These are phyloP conservation scores for Chunga burmeisteri DNA, from an alignment of 2,113 vertebrate genomes.

Conservation along the genomic window DNA sequence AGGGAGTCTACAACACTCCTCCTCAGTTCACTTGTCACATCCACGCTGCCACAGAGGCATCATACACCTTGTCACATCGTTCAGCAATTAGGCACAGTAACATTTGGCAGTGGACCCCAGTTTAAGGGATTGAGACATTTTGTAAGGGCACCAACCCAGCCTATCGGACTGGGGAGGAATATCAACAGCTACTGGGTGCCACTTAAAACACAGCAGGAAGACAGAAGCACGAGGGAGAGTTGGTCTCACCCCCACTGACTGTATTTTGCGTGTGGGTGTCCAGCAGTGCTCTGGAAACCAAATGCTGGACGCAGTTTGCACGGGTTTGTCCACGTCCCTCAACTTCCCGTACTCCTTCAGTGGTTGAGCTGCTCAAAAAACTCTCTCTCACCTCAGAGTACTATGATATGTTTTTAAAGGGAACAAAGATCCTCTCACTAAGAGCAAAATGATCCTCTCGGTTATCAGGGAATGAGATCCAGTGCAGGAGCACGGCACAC, in stretches of 20 bases:
- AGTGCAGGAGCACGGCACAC: not conserved
- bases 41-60: not conserved
- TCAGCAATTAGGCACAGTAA: not conserved
- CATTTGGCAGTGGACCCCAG: not conserved
- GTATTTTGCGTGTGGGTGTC: fast-evolving
- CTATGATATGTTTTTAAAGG: not conserved
- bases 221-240: not conserved
- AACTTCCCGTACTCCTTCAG: not conserved
- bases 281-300: not conserved
- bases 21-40: not conserved
- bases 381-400: not conserved
- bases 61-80: not conserved
- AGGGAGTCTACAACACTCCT: not conserved
- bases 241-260: not conserved
- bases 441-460: not conserved
- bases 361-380: not conserved
- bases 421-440: not conserved
- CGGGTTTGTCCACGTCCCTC: not conserved
- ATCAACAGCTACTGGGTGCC: fast-evolving
- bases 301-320: not conserved
- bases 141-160: not conserved
- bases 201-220: not conserved
- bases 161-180: not conserved
- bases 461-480: not conserved
- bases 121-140: not conserved